Base-by-base conservation (phyloP, 2,113 vertebrate species). In the Dasyurus viverrinus region DNA sequence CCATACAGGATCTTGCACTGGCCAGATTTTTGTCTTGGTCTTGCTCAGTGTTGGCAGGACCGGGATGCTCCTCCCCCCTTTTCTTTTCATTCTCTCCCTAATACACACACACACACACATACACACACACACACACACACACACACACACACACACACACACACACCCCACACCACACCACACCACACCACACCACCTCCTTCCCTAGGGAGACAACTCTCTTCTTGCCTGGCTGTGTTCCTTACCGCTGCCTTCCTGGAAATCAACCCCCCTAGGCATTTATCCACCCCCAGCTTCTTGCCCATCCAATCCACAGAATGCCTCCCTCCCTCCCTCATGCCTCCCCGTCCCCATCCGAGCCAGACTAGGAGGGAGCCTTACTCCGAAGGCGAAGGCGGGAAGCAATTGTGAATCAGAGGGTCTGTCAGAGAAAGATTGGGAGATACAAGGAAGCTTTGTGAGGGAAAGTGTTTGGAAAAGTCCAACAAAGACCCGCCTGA, bases 361-460 rank as follows among this genome's bases (percentile, higher is more conserved):
- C 68, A 42, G 19, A n/a, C n/a, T 84, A 19, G 36, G 68, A 84
- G 16, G n/a, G 68, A 84, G n/a, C 5, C n/a, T 36, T 84, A 84
- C n/a, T 7, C 68, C 47, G 54, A 46, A 90, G 89, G 1, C 47
- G 54, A 46, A 90, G 89, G 1, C 36, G 42, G 2, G 24, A 76
- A 94, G 53, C 22, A 93, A 93, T 93, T 26, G 42, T 89, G 92
- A 94, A 92, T 97, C 93, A 96, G 93, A 93, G 2, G 46, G 94
- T 89, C 95, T 97, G 54, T 97, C 96, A 94, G 42, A 95, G 91
- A 91, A 42, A 42, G n/a, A 84, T 8, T 42, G 68, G 68, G 68
- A 94, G 48, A 91, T 91, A 98, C 95, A 97, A 97, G 92, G 94
- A 94, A 19, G 96, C 95, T 96, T 98, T 97, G 96, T 97, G 53